Base-by-base conservation (phyloP, 30 jellyfish, hydroid and myxozoan species). In the Turritopsis dohrnii region DNA sequence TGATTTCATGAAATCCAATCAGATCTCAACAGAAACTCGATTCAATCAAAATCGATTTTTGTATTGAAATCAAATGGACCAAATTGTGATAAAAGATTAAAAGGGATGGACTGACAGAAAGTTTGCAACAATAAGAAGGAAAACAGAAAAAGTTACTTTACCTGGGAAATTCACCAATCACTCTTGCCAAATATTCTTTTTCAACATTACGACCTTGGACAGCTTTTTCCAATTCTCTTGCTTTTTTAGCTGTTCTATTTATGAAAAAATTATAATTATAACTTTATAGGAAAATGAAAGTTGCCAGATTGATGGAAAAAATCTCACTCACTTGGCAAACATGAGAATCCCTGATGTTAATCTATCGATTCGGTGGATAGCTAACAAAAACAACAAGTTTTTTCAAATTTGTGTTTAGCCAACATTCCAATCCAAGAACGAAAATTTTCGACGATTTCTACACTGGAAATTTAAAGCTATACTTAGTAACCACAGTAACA, bases 341-440 rank as follows among this genome's bases (percentile, higher is more conserved):
- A 89, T 89, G 24, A 87, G 88, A 69, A 94, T 85, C 23, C 97
- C 99, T n/a, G 97, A 94, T 71, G 99, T 94, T 27, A 94, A 86
- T 26, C 97, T 89, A 74, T 90, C 97, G 53, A 94, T 89, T 30
- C 99, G 88, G 74, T 94, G 99, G 29, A 94, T 84, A 1, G 99
- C 90, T 84, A 31, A 72, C 76, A 30, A 20, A n/a, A 54, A 81
- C 16, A 26, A 26, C 7, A 66, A 60, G 71, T 13, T 7, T 54
- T 54, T 22, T 18, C 25, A 69, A 1, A 25, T 1, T 5, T 23
- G 74, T 7, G 19, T 54, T 1, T 54, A n/a, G n/a, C n/a, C n/a
- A n/a, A n/a, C n/a, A n/a, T n/a, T n/a, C n/a, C n/a, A n/a, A n/a
- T n/a, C n/a, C n/a, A n/a, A n/a, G n/a, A n/a, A n/a, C n/a, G n/a